These are phyloP conservation scores for Brachionus manjavacas DNA, from an alignment of 1,140 invertebrate species.

Conservation along the genomic window DNA sequence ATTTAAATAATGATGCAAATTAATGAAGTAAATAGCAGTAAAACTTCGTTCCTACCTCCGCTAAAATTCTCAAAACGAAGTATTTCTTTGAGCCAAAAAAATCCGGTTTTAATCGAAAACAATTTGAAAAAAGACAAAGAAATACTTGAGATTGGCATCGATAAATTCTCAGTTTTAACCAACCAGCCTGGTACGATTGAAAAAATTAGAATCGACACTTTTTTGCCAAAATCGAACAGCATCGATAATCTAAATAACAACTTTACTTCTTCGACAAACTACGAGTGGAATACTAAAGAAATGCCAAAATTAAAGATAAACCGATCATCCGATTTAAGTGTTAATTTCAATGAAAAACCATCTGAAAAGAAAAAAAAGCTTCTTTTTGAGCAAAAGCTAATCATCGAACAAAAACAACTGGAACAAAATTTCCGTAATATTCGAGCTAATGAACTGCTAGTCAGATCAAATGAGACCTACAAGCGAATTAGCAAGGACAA, in stretches of 20 bases:
- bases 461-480: neutral
- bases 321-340: neutral
- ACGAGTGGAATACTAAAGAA: slow-evolving; percentile 3
- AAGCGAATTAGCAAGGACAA: neutral
- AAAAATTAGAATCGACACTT: neutral
- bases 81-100: neutral
- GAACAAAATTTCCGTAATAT: neutral
- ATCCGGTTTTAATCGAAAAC: neutral
- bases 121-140: neutral
- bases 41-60: neutral
- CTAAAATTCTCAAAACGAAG: neutral
- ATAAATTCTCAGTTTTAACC: slow-evolving; percentile 15
- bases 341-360: neutral
- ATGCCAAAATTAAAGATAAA: slow-evolving; percentile 22
- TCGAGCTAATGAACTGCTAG: neutral
- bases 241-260: neutral
- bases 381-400: slow-evolving; percentile 37
- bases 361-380: slow-evolving; percentile 5
- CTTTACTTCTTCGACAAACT: neutral
- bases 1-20: neutral
- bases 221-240: neutral
- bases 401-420: slow-evolving; percentile 13
- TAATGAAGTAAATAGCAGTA: neutral
- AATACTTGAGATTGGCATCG: neutral
- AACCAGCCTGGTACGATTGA: neutral